Evolutionary conservation across 2,888 invertebrate species (phyloP), one percentile per base, ranked within the genome.

Genomic region (Drosophila flavopinicola): DNA sequence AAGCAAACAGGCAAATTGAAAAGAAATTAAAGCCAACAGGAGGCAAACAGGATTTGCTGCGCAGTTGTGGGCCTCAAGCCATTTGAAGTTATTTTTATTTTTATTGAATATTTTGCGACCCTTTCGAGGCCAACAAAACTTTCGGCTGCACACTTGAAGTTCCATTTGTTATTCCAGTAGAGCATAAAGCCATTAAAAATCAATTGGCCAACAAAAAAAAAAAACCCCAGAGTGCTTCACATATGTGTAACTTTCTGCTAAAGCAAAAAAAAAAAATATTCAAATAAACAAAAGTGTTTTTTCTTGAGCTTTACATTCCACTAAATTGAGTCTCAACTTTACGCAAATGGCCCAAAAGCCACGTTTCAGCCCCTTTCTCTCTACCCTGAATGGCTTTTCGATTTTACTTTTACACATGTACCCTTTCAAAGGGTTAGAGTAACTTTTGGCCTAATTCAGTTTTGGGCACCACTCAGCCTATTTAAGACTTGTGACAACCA

Each of bases 161-260:
- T 35, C 48, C 51, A 58, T 64, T 76, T 83, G 61, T 69, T 83
- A 48, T 78, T 52, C 41, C 51, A 71, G 48, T 44, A 37, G 44
- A 71, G 58, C 67, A 66, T 58, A 59, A 66, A 71, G 66, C 77
- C 84, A 79, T 84, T 84, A 79, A 84, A 79, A 68, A 77, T 79
- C 84, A 86, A 86, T 80, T 84, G 84, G 84, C 57, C 45, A 42
- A 7, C 35, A n/a, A n/a, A n/a, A n/a, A 41, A 42, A 20, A 24
- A 41, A 53, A 41, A 65, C 76, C 64, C 59, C 64, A 75, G 77
- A 79, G 77, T 70, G 65, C 38, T 56, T 41, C 33, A 29, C 60
- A 59, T 49, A 49, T 71, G 52, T 59, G 53, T 5, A 48, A 47
- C 45, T 27, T 45, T 44, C 38, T 20, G 6, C 38, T 13, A 30